Base-by-base conservation (phyloP, 2,113 vertebrate species). In the Alexandromys fortis region DNA sequence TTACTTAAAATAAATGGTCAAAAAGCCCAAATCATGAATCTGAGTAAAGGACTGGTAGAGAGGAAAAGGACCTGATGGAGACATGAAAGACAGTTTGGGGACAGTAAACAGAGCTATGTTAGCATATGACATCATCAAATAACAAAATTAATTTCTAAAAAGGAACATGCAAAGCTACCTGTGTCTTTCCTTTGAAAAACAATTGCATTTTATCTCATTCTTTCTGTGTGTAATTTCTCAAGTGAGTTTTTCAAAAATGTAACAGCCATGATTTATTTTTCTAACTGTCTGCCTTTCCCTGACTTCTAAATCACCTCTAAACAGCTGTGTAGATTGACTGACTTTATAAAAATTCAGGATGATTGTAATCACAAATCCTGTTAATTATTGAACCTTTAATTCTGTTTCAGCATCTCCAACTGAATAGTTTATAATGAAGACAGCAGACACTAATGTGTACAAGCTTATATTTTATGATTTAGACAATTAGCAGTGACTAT, bases 231-330 rank as follows among this genome's bases (percentile, higher is more conserved):
- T 85, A 76, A 49, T 65, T 72, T 83, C 61, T 85, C 47, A 92
- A 87, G 52, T 38, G 42, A 42, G 12, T 6, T 77, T 90, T 94
- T 45, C 16, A 10, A 79, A 47, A 67, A 76, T 0, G 67, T 72
- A 94, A 85, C 67, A 55, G 76, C 47, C 28, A 33, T 61, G 45
- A 45, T 2, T 81, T 86, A 42, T 5, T 76, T 90, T 87, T 49
- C 82, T 78, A 65, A 55, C 13, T 73, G 55, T 73, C 70, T 21
- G n/a, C 22, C 26, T 28, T 96, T 75, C 52, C 58, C 38, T 85
- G 58, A 95, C 47, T 92, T 97, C 83, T 82, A 79, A 92, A 85
- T 2, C 38, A 55, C 6, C 55, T 91, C 86, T 93, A 89, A 91
- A 22, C 55, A 88, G 30, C 22, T 85, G 28, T 24, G 65, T 17